Base-by-base conservation (phyloP, 2,113 vertebrate genomes). In the Rhinoderma darwinii region DNA sequence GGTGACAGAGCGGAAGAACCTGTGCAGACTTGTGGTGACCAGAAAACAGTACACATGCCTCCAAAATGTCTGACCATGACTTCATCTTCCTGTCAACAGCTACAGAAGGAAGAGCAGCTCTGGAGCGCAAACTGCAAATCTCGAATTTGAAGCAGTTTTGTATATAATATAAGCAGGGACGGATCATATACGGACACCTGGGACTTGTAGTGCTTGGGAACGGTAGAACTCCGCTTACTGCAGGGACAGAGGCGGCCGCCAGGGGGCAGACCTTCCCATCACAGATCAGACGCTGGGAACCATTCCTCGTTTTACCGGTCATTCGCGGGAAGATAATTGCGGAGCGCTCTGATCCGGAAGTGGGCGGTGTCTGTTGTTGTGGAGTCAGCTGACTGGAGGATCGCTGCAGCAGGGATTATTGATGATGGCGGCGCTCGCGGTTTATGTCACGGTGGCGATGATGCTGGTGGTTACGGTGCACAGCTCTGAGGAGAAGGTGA, bases 211-310 rank as follows among this genome's bases (percentile, higher is more conserved):
- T n/a, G n/a, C n/a, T n/a, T n/a, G n/a, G n/a, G n/a, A n/a, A n/a
- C n/a, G n/a, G n/a, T n/a, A n/a, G n/a, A n/a, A n/a, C 56, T 61
- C 20, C 10, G 59, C 59, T 63, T 20, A 10, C 4, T 75, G 73
- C n/a, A 47, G n/a, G 4, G 3, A 1, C 43, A 1, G 2, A 5
- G 25, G 0, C 43, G 41, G 14, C 73, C 73, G 2, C 20, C 20
- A 76, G 73, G n/a, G 22, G 73, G 37, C 63, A 20, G 27, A 17
- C 30, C 12, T 68, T 2, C 8, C 22, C 2, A 20, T n/a, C 59
- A 47, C 44, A 63, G 59, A 9, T 25, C 59, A 6, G 39, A 12
- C 27, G 43, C 70, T n/a, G n/a, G 83, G 83, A 84, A 84, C 83
- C 12, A 20, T 30, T 50, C 39, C 47, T 17, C 17, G 22, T 1